A percentile compares a stretch with the other conserved stretches of the same genome.
Evolutionary conservation across 1,140 invertebrate species (phyloP).

Genomic region (Ganaspis sp.): DNA sequence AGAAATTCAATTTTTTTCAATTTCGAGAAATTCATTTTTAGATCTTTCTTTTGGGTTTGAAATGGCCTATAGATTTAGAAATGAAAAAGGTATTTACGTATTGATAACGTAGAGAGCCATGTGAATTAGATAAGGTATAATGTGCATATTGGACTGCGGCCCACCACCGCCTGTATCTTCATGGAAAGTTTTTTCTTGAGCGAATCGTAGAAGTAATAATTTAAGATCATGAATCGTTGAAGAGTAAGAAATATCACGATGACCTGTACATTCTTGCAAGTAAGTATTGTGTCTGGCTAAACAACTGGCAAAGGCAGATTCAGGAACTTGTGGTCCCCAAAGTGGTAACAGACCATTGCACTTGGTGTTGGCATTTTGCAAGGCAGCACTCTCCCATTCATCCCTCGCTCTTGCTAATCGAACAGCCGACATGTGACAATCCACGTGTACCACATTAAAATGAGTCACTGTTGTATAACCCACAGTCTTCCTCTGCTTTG

Average conservation of each 20-base stretch:
- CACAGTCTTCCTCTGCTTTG: slow-evolving; percentile 88
- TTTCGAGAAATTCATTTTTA: no score
- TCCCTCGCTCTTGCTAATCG: slow-evolving; percentile 85
- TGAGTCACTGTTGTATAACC: slow-evolving; percentile 97
- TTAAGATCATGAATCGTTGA: slow-evolving; percentile 97
- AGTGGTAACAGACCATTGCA: slow-evolving; percentile 97
- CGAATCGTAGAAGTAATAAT: slow-evolving; percentile 91
- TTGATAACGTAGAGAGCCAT: slow-evolving; percentile 97
- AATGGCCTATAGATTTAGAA: no score
- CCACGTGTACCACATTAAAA: slow-evolving; percentile 98
- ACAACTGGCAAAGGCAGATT: slow-evolving; percentile 95
- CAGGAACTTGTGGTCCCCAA: slow-evolving; percentile 97
- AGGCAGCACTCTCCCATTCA: slow-evolving; percentile 97
- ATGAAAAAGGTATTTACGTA: slow-evolving; percentile 78
- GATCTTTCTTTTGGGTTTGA: no score
- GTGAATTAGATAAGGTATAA: slow-evolving; percentile 95
- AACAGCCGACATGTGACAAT: slow-evolving; percentile 98
- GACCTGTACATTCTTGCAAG: slow-evolving; percentile 89
- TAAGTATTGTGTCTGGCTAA: slow-evolving; percentile 93
- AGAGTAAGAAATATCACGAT: slow-evolving; percentile 91
- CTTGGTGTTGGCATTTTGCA: slow-evolving; percentile 98
- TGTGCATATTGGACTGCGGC: slow-evolving; percentile 97
- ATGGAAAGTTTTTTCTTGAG: slow-evolving; percentile 96
- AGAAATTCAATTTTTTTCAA: no score
- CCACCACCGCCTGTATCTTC: slow-evolving; percentile 98